Evolutionary conservation across 1,140 invertebrate genomes (phyloP), one percentile per base, ranked within the genome.

Genomic region (Caenorhabditis briggsae): DNA sequence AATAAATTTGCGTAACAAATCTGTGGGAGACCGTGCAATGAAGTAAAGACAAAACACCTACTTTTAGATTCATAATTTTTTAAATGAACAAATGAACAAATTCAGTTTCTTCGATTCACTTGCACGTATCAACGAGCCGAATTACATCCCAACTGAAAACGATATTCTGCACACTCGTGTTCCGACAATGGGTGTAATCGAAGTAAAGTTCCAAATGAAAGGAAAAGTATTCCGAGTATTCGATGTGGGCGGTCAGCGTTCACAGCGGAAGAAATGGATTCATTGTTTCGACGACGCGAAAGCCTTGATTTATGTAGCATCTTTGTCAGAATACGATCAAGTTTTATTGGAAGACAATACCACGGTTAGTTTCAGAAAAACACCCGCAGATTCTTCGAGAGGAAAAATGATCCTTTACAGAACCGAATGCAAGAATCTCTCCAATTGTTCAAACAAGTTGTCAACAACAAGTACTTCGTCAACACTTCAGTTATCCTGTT

Each of bases 231-330:
- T 61, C 56, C 93, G 91, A 78, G 89, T 93, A 88, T 92, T 93
- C 84, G 93, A 93, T 88, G 93, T 93, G 53, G 93, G 93, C 9
- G 93, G 94, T 87, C 94, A 94, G 87, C 90, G 94, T 87, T 94
- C 94, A 82, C 94, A 94, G 89, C 90, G 94, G 33, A 90, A 93
- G 56, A 94, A 94, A 89, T 94, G 94, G 94, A 94, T 94, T 74
- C 93, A 93, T 61, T 93, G 93, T 89, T 93, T 93, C 90, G 93
- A 93, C 87, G 90, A 93, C 89, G 92, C 93, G 5, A 89, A 86
- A 18, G 87, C 87, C 6, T 59, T 89, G 56, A 89, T 90, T 20
- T 89, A 86, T 82, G 84, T 89, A 7, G 88, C 87, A 90, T 92
- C 93, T 85, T 89, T 90, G 53, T 91, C 92, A 82, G 92, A 93